Conservation (phyloP, 2,797 vertebrate species). For the Balearica regulorum region DNA sequence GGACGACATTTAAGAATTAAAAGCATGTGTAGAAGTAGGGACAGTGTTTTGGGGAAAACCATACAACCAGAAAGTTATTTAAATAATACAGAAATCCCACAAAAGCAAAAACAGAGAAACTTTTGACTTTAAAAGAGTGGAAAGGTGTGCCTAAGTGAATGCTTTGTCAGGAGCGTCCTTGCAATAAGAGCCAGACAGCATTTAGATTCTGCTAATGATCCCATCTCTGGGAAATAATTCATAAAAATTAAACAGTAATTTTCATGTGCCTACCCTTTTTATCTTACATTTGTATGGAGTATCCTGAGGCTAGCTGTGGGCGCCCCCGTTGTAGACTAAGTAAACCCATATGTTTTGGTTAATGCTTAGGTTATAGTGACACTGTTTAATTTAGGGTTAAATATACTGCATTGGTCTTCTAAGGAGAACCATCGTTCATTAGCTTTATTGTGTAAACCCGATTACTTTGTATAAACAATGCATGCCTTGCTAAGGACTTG, state of each 20-base stretch:
- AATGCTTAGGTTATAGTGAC: too few species aligned
- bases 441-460: too few species aligned
- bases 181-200: not conserved
- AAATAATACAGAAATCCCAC: not conserved
- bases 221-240: conserved; percentile 56
- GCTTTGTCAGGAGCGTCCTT: conserved; percentile 12
- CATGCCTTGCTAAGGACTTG: too few species aligned
- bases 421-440: too few species aligned
- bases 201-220: conserved; percentile 65
- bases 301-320: conserved; percentile 39
- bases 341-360: too few species aligned
- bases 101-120: not conserved
- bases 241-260: conserved; percentile 52
- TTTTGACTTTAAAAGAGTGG: not conserved
- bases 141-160: not conserved
- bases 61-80: not conserved
- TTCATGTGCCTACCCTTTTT: conserved; percentile 46
- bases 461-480: too few species aligned
- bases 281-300: conserved; percentile 54
- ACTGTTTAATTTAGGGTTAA: too few species aligned
- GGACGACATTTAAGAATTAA: not conserved
- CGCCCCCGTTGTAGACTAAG: not conserved
- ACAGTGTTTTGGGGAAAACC: not conserved
- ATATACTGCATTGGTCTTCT: too few species aligned
- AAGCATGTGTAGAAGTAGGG: not conserved